Base-by-base conservation (phyloP, 2,113 vertebrate species). In the Ardeotis arabs region DNA sequence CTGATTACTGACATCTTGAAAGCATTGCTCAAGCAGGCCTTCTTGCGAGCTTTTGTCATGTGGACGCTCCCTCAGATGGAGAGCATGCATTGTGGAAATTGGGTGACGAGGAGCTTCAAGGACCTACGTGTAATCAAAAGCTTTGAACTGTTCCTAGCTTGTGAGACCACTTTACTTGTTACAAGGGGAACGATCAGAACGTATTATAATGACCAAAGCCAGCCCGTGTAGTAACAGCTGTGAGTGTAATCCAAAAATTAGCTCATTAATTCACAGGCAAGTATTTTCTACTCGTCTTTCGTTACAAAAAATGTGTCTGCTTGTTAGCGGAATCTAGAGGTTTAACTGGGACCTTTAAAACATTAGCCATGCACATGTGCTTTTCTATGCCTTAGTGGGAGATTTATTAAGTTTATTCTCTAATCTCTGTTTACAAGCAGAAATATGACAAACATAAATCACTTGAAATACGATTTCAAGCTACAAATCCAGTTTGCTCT, bases 1-100 rank as follows among this genome's bases (percentile, higher is more conserved):
- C 96, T 98, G 98, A 98, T 98, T 98, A 97, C 97, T 96, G 97
- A 97, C 98, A 98, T 98, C 98, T 98, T 98, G 98, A 98, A 98
- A 49, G 90, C 96, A 98, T 98, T 98, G 97, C 96, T 95, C 81
- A 28, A 68, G 94, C 95, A 84, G 50, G 83, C 80, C 80, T 93
- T 94, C 94, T 97, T 68, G 49, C 90, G 80, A 97, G 97, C 96
- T 92, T 93, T 97, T 98, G 98, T 97, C 98, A 97, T 97, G 96
- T 95, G 96, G 89, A 84, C 92, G 93, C 93, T 92, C 73, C 76
- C 25, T 89, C 90, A 92, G 95, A 95, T 35, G 95, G 84, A 91
- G 95, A 95, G 87, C 95, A 74, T 14, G 70, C 96, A 73, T 58
- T 1, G 7, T 2, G 8, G 47, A 55, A 73, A 76, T 67, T 47